Evolutionary conservation across 2,113 vertebrate species (phyloP), one percentile per base, ranked within the genome.

Genomic region (Grus americana): DNA sequence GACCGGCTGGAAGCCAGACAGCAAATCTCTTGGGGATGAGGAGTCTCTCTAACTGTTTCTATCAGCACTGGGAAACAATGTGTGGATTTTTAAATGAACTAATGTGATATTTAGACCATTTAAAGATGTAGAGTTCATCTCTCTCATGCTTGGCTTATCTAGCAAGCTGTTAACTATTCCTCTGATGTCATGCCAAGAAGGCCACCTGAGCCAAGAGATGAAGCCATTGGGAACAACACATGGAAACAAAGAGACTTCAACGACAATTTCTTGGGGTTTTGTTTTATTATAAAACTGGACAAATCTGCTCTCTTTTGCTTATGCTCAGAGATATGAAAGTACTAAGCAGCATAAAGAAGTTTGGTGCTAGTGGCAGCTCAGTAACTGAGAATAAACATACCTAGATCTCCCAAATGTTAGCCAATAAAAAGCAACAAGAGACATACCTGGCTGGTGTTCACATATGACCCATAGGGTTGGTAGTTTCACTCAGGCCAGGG

Each of bases 381-480:
- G 36, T 22, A 63, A 12, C 34, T 7, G 6, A 61, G 26, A 44
- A 44, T 8, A 40, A 38, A 21, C 49, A 2, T 0, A 3, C 0
- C 2, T 11, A 24, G 2, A 46, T 8, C 5, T 82, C 40, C 34
- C 59, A 10, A 11, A 12, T 2, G 5, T 4, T 0, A 49, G 73
- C 18, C 42, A 46, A 2, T 2, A 18, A 8, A 5, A 91, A 86
- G 74, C 74, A 52, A 57, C 85, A 7, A 38, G 63, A 76, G 11
- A 84, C 96, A 6, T 87, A 98, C 98, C 97, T 98, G 98, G 98
- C 97, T 97, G 98, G 95, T 96, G 97, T 97, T 99, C 98, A 99
- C 98, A 99, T 99, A 98, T 99, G 99, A 98, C 99, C 99, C 99
- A 99, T 99, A 97, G 99, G 99, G 98, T 99, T 99, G 97, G 99